Evolutionary conservation across 1,140 invertebrate species (phyloP).

Genomic region (Ericerus pela): DNA sequence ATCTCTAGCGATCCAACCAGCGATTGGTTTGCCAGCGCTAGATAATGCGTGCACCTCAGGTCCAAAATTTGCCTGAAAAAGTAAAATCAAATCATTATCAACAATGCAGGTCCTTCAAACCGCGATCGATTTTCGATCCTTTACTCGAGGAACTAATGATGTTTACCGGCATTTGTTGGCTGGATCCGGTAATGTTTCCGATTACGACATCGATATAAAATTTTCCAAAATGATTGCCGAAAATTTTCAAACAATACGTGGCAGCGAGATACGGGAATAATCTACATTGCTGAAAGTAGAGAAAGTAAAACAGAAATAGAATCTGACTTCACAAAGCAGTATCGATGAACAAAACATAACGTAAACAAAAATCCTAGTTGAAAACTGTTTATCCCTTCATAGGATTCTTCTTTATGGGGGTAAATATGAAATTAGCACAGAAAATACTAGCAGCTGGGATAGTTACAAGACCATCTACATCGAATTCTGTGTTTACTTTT

Average conservation of each 20-base stretch:
- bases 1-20: slow-evolving; percentile 67
- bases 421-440: too few relatives aligned
- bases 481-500: too few relatives aligned
- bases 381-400: too few relatives aligned
- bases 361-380: too few relatives aligned
- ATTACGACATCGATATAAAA: slow-evolving; percentile 40
- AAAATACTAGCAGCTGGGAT: too few relatives aligned
- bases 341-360: background rate
- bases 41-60: slow-evolving; percentile 84
- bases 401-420: too few relatives aligned
- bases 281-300: slow-evolving; percentile 62
- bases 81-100: background rate
- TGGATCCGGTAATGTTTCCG: slow-evolving; percentile 35
- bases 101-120: background rate
- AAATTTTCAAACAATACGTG: slow-evolving; percentile 58
- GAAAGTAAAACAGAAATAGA: background rate
- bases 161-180: slow-evolving; percentile 34
- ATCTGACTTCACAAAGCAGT: too few relatives aligned
- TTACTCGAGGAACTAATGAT: background rate
- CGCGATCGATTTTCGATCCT: too few relatives aligned
- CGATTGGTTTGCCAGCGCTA: slow-evolving; percentile 70
- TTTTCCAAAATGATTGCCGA: slow-evolving; percentile 39
- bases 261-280: slow-evolving; percentile 78
- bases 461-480: too few relatives aligned
- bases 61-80: slow-evolving; percentile 43